Base-by-base conservation (phyloP, 2,113 vertebrate genomes). In the Platysternon megacephalum region DNA sequence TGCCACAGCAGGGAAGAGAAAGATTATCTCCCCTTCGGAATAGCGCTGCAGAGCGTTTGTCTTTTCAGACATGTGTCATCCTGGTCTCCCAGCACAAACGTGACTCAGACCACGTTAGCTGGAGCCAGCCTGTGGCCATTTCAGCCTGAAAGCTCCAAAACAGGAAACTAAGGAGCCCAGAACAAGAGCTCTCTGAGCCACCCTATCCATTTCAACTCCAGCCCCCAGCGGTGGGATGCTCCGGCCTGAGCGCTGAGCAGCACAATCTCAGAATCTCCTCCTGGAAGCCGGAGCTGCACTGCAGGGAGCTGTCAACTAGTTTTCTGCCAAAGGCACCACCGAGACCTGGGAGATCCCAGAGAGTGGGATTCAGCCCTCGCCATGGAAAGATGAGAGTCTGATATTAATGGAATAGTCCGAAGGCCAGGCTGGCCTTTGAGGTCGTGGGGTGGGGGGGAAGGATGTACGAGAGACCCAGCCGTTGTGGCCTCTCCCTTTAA, bases 291-390 rank as follows among this genome's bases (percentile, higher is more conserved):
- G 58, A 44, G 79, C 68, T 5, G 6, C 16, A 24, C 11, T 1
- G 46, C n/a, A 1, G 79, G 65, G 2, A 1, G 52, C 21, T 35
- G 83, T 46, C 5, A 29, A 2, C 1, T 88, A n/a, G 78, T 1
- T 12, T 24, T 1, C 49, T 4, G 39, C 12, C 1, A 58, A 22
- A 53, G 80, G 28, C 51, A 88, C 48, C 80, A 35, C 24, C 5
- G 80, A 13, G 4, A 49, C 55, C 52, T 2, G 11, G 55, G 1
- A 51, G 29, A 53, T 24, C 0, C 13, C 5, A 1, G 0, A 1
- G 16, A 48, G 85, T 21, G 32, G 65, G 42, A 76, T 2, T 35
- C 0, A 0, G 52, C 52, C 86, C 74, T 39, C 2, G 42, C 11
- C 24, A 49, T 6, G 1, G 2, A 26, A n/a, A 42, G 79, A 2